Evolutionary conservation across 2,797 vertebrate species (phyloP), one percentile per base, ranked within the genome.

Genomic region (Balearica regulorum): DNA sequence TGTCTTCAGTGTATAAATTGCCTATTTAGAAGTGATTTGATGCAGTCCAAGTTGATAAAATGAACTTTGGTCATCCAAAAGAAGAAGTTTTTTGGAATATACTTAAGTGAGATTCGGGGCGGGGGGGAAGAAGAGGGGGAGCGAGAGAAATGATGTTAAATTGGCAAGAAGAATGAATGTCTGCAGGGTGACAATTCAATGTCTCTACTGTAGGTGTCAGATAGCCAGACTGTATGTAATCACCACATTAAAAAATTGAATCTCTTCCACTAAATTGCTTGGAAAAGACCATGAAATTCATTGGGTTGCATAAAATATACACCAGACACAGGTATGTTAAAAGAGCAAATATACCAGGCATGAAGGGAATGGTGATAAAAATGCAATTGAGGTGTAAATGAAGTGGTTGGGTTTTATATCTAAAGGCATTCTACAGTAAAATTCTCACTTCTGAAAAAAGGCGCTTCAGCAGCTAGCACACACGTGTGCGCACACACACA

Each of bases 271-370:
- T 87, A 87, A 83, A 89, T 84, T 79, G 4, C 58, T 93, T 96
- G 46, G 79, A 82, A 94, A 96, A 89, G 62, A 89, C 66, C 73
- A 79, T 84, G 77, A 92, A 88, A 94, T 90, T 84, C 33, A 31
- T 51, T 84, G 58, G 31, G 10, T 82, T 93, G 58, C 58, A 41
- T 79, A 93, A 79, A 55, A 66, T 76, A 60, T 58, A 55, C 20
- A 43, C 35, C 39, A 87, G 70, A 70, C 51, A 73, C 26, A 6
- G 1, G 13, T 60, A 80, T 0, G 1, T 49, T 84, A 58, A 89
- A 70, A 89, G 20, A 89, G 24, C 2, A 87, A 94, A 87, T 77
- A 79, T n/a, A 49, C 39, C 35, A 92, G 28, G 54, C 73, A 76
- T 66, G 43, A 94, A 90, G 39, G 37, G 16, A 82, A 61, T 24